Conservation (phyloP, 2,113 vertebrate species). For the Mustela lutreola region DNA sequence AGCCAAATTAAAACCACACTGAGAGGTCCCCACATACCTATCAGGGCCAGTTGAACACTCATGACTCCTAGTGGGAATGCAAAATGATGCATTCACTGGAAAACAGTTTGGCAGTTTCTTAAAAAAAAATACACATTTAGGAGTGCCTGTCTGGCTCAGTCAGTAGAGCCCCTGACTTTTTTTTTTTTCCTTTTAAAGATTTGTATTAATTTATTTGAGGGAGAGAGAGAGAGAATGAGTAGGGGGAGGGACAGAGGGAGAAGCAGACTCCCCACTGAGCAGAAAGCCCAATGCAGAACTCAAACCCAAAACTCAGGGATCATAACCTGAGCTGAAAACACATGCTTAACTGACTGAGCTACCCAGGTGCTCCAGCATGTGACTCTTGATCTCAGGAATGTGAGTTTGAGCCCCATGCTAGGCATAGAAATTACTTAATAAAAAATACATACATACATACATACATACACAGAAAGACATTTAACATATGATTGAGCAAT, state of each 20-base stretch:
- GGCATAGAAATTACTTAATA: not conserved
- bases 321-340: too few relatives aligned
- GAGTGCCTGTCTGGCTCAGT: not conserved
- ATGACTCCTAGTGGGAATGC: not conserved
- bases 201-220: too few relatives aligned
- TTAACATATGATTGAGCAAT: not conserved
- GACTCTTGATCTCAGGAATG: not conserved
- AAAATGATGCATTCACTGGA: not conserved
- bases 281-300: too few relatives aligned
- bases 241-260: not conserved
- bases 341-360: too few relatives aligned
- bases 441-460: not conserved
- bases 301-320: too few relatives aligned
- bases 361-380: not conserved
- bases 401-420: not conserved
- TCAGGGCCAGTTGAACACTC: not conserved
- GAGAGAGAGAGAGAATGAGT: not conserved
- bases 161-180: not conserved
- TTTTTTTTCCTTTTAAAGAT: not conserved
- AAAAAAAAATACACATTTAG: not conserved
- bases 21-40: not conserved
- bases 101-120: not conserved
- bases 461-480: not conserved
- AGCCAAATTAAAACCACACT: not conserved
- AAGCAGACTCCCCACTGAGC: not conserved